Evolutionary conservation across 1,140 invertebrate genomes (phyloP), one percentile per base, ranked within the genome.

Genomic region (Pseudobourletiella spinata): DNA sequence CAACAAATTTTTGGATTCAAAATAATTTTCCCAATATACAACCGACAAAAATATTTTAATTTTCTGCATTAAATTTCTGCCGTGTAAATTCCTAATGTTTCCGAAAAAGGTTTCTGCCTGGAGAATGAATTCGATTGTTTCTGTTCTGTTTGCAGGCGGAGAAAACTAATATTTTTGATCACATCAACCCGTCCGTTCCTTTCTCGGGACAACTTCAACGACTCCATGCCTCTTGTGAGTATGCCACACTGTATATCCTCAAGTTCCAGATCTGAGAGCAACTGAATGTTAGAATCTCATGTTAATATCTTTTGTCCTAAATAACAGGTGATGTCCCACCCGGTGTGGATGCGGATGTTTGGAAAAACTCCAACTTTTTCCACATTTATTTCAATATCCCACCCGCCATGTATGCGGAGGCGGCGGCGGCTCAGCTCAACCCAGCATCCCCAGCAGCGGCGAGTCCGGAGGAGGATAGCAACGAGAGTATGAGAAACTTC

Each of bases 311-410:
- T n/a, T n/a, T n/a, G 15, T 35, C 57, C 51, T 57, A 24, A 18
- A 35, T 57, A 14, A 20, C 14, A 66, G 65, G 65, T 52, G 61
- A 61, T 39, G 18, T 60, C 3, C 65, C 65, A 18, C 15, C 32
- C 2, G 57, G 52, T 50, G 52, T 57, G 2, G 65, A 60, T 24
- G 8, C n/a, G 26, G 65, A 63, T 15, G 48, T 50, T 57, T 67
- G 65, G 65, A 67, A 26, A 8, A 29, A 22, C 48, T 57, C 65
- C 11, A 35, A 44, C 8, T 63, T 57, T 29, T 66, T 66, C 44
- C 57, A 63, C 42, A 59, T 67, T 11, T 67, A 43, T 26, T 67
- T 67, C 43, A 63, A 67, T n/a, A 35, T 67, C 3, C 20, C 30
- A 3, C 18, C 50, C 1, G 43, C 59, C 20, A 55, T 39, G 28